Evolutionary conservation across 2,888 invertebrate species (phyloP), one percentile per base, ranked within the genome.

Genomic region (Leptura quadrifasciata): DNA sequence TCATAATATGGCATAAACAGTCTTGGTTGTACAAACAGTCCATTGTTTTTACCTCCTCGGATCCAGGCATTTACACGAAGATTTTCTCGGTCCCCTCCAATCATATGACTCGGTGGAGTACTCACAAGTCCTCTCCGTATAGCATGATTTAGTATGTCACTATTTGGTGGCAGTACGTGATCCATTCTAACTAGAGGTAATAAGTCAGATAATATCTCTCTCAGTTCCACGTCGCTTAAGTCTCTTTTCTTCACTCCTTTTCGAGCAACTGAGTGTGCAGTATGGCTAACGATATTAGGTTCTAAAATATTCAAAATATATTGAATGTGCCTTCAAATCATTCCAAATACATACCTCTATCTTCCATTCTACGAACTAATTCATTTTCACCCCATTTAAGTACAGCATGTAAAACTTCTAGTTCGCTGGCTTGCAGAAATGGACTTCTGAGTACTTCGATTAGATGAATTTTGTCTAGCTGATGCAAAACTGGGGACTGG

Each of bases 1-100:
- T 98, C 98, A 84, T 96, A 96, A 88, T 98, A 98, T 54, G 98
- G 98, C 92, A 96, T 94, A 90, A 98, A 98, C 79, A 97, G 93
- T 60, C 98, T 91, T 68, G 98, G 97, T 81, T 97, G 93, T 6
- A 96, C 94, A 87, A 93, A 94, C 12, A 95, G 90, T 73, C 95
- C 95, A 84, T 93, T 93, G 84, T 93, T 93, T 84, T 93, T 93
- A 15, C 92, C 92, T 68, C 94, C 93, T 20, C 94, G 93, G 79
- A 96, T 94, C 96, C 96, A 96, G 55, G 96, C 96, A 87, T 94
- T 94, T 79, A 93, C 91, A 68, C 93, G 90, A 61, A 93, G 87
- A 87, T 93, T 93, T 85, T 91, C 91, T 54, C 91, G 88, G 80
- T 95, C 95, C 76, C 94, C 94, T 68, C 95, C 95, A 76, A 96